phyloP scores from a whole-genome alignment of 2,113 vertebrate genomes.

The Syngnathus floridae region DNA sequence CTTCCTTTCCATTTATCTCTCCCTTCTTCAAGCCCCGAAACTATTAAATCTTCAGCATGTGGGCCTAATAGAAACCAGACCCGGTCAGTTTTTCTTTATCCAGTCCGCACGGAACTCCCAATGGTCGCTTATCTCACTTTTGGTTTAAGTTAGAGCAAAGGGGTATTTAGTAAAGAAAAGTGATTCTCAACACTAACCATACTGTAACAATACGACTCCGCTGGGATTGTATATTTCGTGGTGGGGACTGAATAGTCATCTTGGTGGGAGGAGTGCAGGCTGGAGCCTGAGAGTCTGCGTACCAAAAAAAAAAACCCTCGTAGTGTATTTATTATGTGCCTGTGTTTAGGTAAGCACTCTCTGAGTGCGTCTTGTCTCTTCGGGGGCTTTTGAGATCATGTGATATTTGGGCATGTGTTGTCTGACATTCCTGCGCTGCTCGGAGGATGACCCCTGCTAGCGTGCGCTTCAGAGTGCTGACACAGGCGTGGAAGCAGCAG shows the following conservation, averaged over 20 bases:
- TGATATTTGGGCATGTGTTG: constrained; percentile 22
- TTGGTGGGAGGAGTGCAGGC: constrained; percentile 31
- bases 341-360: constrained; percentile 34
- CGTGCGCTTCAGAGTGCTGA: neutral
- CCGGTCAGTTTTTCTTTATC: constrained; percentile 31
- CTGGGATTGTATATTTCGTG: constrained; percentile 38
- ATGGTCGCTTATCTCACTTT: constrained; percentile 13
- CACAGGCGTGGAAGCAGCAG: neutral
- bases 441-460: constrained; percentile 21
- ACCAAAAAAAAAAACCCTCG: constrained; percentile 10
- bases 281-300: constrained; percentile 31
- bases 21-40: constrained; percentile 27
- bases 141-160: neutral
- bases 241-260: constrained; percentile 26
- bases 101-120: constrained; percentile 26
- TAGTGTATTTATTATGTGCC: constrained; percentile 28
- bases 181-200: constrained; percentile 5
- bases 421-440: constrained; percentile 53
- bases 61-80: constrained; percentile 66
- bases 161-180: neutral
- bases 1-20: constrained; percentile 25
- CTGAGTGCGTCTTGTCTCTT: neutral
- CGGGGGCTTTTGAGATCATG: constrained; percentile 13
- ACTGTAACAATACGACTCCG: constrained; percentile 18
- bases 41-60: constrained; percentile 67